Evolutionary conservation across 2,888 invertebrate genomes (phyloP), one percentile per base, ranked within the genome.

Genomic region (Drosophila demipolita): DNA sequence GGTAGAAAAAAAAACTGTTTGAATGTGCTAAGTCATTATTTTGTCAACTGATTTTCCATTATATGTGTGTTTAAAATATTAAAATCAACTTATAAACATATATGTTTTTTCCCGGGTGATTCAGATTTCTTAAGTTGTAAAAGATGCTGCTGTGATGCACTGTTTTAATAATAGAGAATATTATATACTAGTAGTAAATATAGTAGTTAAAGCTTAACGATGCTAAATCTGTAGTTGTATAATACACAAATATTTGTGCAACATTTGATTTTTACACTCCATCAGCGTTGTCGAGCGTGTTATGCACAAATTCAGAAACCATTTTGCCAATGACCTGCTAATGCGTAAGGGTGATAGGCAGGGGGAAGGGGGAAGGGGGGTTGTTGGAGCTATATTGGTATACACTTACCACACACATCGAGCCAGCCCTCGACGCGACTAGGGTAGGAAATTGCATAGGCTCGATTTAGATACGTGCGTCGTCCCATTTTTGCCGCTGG

Each of bases 391-490:
- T 2, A 9, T 20, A 33, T 35, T 20, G 26, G 26, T 23, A 35
- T 23, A 40, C 23, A 92, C 93, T 93, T 80, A 93, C 93, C 93
- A 82, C 93, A 93, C 82, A 93, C 93, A 90, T 93, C 93, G 65
- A 93, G 82, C 93, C 93, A 93, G 82, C 93, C 93, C 89, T 93
- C 93, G 63, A 93, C 91, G 17, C 93, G 91, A 75, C 93, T 93
- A 75, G 93, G 93, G 87, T 93, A 93, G 82, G 87, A 92, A 80
- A 93, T 92, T 73, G 92, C 91, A 87, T 91, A 90, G 77, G 90
- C 90, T 85, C 93, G 92, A 84, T 91, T 92, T 54, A 90, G 87
- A 79, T 91, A 92, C 15, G 87, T 75, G 81, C 93, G 92, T 68
- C 93, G 92, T 82, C 93, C 93, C 93, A 93, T 93, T 63, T 66